Evolutionary conservation across 2,797 vertebrate genomes (phyloP).

Genomic region (Spondyliosoma cantharus): DNA sequence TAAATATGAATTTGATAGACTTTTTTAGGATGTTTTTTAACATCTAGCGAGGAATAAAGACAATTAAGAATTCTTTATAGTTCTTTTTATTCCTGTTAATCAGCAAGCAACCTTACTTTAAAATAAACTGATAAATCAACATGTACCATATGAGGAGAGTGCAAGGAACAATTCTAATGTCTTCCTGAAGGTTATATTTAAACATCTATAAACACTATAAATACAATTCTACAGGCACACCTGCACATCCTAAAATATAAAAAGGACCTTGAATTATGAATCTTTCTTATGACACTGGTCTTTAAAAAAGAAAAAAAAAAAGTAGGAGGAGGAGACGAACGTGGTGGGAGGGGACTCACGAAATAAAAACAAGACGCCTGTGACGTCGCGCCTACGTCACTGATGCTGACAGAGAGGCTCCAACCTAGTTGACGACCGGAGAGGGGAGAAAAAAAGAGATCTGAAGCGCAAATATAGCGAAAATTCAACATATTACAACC

Average conservation of each 20-base stretch:
- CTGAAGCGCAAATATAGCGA: slow-evolving; percentile 19
- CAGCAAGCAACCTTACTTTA: too few relatives aligned
- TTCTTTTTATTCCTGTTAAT: too few relatives aligned
- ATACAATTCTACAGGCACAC: neutral
- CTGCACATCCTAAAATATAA: neutral
- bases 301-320: slow-evolving; percentile 8
- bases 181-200: neutral
- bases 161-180: too few relatives aligned
- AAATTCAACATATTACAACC: neutral
- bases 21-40: too few relatives aligned
- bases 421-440: slow-evolving; percentile 57
- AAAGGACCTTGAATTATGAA: neutral
- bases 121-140: too few relatives aligned
- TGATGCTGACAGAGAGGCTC: slow-evolving; percentile 62
- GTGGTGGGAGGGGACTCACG: slow-evolving; percentile 55
- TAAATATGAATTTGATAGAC: too few relatives aligned
- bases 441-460: slow-evolving; percentile 50
- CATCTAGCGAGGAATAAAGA: too few relatives aligned
- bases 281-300: slow-evolving; percentile 21
- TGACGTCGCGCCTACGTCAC: slow-evolving; percentile 71
- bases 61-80: too few relatives aligned
- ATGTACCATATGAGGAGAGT: too few relatives aligned
- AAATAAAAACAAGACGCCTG: slow-evolving; percentile 76
- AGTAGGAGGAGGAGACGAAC: slow-evolving; percentile 44
- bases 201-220: neutral